Conservation (phyloP, 2,797 vertebrate genomes). For the Molossus alvarezi region DNA sequence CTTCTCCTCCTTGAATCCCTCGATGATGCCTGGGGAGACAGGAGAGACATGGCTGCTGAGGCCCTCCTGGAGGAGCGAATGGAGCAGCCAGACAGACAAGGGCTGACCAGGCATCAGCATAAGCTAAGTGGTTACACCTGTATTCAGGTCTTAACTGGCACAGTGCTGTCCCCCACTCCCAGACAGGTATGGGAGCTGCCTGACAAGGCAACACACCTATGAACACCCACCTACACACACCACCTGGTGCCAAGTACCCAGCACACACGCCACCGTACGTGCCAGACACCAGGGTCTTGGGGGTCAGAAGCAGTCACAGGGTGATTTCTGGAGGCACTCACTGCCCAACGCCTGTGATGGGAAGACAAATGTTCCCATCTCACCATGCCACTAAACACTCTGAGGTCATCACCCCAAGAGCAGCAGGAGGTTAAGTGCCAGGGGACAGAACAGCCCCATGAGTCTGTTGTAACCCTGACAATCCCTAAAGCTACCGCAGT, state of each 20-base stretch:
- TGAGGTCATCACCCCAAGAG: background rate
- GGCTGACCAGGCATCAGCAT: background rate
- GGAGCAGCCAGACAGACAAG: no score
- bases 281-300: accelerated
- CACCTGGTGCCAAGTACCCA: background rate
- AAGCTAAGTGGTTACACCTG: background rate
- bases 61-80: background rate
- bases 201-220: background rate
- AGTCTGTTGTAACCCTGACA: background rate
- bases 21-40: constrained; percentile 92
- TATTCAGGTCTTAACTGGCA: accelerated
- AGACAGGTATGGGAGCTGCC: background rate
- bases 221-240: background rate
- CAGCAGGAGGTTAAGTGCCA: background rate
- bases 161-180: background rate
- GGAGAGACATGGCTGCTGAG: background rate
- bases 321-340: background rate
- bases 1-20: constrained; percentile 95
- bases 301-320: background rate
- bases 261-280: background rate
- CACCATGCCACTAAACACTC: background rate
- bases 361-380: background rate
- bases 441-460: no score
- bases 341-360: background rate
- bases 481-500: no score